Evolutionary conservation across 1,140 invertebrate species (phyloP).

Genomic region (Delia radicum): DNA sequence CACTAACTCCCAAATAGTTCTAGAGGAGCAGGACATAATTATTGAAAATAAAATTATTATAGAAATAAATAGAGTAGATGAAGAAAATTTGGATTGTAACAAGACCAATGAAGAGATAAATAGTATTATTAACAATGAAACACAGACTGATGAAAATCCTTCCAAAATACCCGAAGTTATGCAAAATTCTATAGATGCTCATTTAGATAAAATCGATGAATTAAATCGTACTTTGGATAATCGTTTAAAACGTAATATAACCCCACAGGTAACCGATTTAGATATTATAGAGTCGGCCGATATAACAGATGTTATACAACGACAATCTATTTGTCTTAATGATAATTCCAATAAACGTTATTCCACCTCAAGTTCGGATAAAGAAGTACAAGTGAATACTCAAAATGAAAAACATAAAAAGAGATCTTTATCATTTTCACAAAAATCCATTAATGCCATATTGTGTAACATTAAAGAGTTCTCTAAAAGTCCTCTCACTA

Average conservation of each 20-base stretch:
- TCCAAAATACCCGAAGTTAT: not conserved
- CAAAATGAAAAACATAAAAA: slow-evolving; percentile 39
- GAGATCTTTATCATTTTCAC: slow-evolving; percentile 48
- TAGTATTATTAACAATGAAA: not conserved
- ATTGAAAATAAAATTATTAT: slow-evolving; percentile 38
- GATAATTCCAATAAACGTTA: slow-evolving; percentile 34
- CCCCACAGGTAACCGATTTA: slow-evolving; percentile 31
- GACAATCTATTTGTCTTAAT: slow-evolving; percentile 26
- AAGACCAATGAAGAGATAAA: not conserved
- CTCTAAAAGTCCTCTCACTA: slow-evolving; percentile 42
- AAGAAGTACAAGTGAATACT: slow-evolving; percentile 21
- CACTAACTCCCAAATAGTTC: slow-evolving; percentile 18
- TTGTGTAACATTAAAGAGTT: slow-evolving; percentile 52
- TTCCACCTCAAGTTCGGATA: slow-evolving; percentile 47
- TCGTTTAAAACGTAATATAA: slow-evolving; percentile 42
- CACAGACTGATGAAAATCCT: not conserved
- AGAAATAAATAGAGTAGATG: slow-evolving; percentile 41
- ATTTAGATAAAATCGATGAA: slow-evolving; percentile 50
- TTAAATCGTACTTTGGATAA: slow-evolving; percentile 47
- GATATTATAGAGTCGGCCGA: slow-evolving; percentile 45
- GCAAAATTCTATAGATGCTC: slow-evolving; percentile 50
- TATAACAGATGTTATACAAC: slow-evolving; percentile 15
- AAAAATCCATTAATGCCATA: slow-evolving; percentile 50
- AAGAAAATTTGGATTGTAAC: not conserved
- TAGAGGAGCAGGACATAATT: slow-evolving; percentile 28